A percentile compares a stretch with the other conserved stretches of the same genome.
These are phyloP conservation scores for Empis stercorea DNA, from an alignment of 2,888 invertebrate species.

Conservation along the genomic window DNA sequence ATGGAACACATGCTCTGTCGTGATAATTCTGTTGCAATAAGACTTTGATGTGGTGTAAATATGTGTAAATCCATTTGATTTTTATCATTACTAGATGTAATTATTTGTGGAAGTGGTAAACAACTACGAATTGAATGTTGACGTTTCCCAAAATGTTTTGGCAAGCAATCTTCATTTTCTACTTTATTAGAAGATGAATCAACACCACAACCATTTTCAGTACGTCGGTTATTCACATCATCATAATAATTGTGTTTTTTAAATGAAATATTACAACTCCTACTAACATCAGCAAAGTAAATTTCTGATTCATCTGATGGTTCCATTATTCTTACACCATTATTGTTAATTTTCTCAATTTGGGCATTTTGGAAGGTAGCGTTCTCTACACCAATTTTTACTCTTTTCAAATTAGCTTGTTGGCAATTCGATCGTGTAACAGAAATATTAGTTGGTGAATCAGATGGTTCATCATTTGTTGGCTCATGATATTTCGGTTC, in stretches of 20 bases:
- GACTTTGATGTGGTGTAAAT: conserved; percentile 24
- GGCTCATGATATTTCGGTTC: conserved; percentile 32
- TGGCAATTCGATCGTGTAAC: background rate
- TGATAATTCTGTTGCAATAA: conserved; percentile 30
- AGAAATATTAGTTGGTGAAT: background rate
- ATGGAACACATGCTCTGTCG: conserved; percentile 35
- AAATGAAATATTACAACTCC: conserved; percentile 65
- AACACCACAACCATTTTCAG: conserved; percentile 14
- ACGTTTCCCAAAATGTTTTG: conserved; percentile 42
- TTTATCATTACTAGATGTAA: conserved; percentile 9
- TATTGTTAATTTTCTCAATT: conserved; percentile 19
- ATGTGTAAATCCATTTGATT: conserved; percentile 19
- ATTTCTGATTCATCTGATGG: conserved; percentile 63
- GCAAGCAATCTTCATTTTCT: conserved; percentile 44
- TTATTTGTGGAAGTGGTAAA: conserved; percentile 40
- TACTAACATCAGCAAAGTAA: conserved; percentile 76
- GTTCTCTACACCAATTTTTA: conserved; percentile 55
- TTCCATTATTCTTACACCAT: conserved; percentile 31
- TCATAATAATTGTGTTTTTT: conserved; percentile 39
- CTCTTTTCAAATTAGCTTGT: conserved; percentile 7
- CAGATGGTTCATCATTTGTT: conserved; percentile 16
- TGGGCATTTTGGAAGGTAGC: conserved; percentile 63
- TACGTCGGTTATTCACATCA: conserved; percentile 20
- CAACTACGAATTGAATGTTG: conserved; percentile 47
- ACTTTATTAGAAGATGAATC: conserved; percentile 12